These are phyloP conservation scores for Columba guinea DNA, from an alignment of 2,797 vertebrate species.

Conservation along the genomic window DNA sequence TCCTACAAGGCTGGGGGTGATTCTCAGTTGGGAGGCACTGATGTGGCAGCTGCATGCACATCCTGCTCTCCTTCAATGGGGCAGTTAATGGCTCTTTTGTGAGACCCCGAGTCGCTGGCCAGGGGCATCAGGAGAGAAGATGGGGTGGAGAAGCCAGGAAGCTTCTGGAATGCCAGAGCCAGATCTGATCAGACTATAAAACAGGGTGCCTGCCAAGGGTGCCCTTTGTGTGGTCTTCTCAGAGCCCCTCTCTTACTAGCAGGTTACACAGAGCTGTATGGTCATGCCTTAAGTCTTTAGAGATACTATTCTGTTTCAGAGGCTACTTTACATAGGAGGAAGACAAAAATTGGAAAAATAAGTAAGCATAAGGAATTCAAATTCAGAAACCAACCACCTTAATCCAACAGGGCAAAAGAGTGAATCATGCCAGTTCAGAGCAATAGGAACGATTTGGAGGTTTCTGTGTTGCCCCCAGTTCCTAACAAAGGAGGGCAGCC, in stretches of 20 bases:
- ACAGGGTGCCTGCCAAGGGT: too few species aligned
- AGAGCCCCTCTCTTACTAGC: neutral
- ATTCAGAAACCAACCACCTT: neutral
- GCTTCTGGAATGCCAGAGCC: too few species aligned
- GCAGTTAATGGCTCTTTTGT: too few species aligned
- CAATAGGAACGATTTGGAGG: neutral
- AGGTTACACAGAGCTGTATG: neutral
- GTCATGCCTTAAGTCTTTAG: neutral
- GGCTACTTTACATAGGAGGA: neutral
- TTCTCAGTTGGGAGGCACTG: neutral
- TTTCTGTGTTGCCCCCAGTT: neutral
- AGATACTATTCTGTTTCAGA: neutral
- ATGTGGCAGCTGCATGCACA: too few species aligned
- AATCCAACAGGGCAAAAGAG: neutral
- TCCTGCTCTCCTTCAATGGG: too few species aligned
- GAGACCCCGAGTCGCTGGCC: too few species aligned
- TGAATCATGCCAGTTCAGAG: neutral
- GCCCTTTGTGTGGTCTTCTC: too few species aligned
- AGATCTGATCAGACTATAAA: too few species aligned
- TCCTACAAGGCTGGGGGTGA: neutral
- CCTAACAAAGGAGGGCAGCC: neutral
- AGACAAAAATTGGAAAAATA: neutral
- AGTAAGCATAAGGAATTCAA: neutral
- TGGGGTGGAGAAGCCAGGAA: too few species aligned
- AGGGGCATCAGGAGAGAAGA: too few species aligned